Percentiles rank a stretch among this genome's conserved stretches.
phyloP scores from a whole-genome alignment of 2,888 invertebrate species.

The Cetonia aurata region DNA sequence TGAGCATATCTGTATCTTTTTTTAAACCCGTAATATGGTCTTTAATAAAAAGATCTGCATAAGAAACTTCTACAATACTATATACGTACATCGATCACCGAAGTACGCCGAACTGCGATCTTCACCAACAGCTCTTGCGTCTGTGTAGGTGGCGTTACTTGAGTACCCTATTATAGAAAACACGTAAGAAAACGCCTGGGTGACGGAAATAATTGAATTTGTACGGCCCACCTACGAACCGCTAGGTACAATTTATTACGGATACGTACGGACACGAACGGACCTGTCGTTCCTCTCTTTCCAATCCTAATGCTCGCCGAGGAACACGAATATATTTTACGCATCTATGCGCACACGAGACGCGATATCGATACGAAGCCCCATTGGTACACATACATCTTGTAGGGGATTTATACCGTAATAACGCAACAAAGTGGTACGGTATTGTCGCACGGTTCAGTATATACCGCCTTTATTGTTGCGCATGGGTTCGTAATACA shows the following conservation, averaged over 20 bases:
- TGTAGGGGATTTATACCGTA: constrained; percentile 34
- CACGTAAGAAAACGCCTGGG: constrained; percentile 10
- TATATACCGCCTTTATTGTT: constrained; percentile 11
- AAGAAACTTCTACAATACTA: too few species aligned
- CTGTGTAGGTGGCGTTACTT: too few species aligned
- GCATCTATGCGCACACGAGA: constrained; percentile 29
- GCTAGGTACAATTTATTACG: neutral
- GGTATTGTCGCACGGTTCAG: neutral
- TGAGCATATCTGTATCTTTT: too few species aligned
- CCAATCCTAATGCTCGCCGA: neutral
- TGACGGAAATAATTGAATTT: constrained; percentile 26
- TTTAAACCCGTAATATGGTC: too few species aligned
- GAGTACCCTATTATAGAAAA: constrained; percentile 3
- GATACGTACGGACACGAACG: too few species aligned
- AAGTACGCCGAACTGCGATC: too few species aligned
- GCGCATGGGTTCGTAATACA: constrained; percentile 35
- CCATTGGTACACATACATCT: constrained; percentile 35
- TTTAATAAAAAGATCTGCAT: too few species aligned
- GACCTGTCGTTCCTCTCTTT: too few species aligned
- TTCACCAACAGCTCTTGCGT: too few species aligned
- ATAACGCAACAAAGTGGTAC: constrained; percentile 44
- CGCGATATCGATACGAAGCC: constrained; percentile 18
- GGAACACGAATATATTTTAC: constrained; percentile 32
- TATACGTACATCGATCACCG: too few species aligned
- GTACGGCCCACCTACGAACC: constrained; percentile 26